These are phyloP conservation scores for Probaryconus sp. DNA, from an alignment of 1,140 invertebrate genomes.

Conservation along the genomic window DNA sequence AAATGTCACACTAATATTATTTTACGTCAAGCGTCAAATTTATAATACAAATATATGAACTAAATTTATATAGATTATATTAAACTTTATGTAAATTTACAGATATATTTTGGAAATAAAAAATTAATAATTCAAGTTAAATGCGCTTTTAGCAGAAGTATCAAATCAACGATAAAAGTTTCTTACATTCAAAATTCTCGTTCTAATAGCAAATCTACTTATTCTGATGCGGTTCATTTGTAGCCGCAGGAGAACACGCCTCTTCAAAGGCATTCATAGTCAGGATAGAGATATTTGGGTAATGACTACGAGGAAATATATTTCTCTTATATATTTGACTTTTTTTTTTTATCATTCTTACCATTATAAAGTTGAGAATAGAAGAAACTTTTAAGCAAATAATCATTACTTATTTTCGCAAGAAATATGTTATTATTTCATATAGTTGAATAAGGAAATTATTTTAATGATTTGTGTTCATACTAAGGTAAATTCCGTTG, in stretches of 20 bases:
- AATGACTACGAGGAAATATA: constrained; percentile 1
- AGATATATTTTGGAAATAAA: no score
- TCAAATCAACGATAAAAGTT: neutral
- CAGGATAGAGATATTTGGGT: constrained; percentile 1
- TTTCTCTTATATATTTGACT: constrained; percentile 1
- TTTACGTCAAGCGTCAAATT: no score
- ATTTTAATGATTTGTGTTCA: no score
- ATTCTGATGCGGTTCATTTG: constrained; percentile 10
- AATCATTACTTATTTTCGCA: no score
- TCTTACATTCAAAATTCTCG: neutral
- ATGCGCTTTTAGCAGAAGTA: neutral
- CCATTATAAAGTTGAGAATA: neutral
- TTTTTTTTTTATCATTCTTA: neutral
- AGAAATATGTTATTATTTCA: no score
- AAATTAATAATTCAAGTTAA: no score
- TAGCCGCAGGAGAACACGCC: constrained; percentile 2
- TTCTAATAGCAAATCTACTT: constrained; percentile 6
- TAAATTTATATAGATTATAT: no score
- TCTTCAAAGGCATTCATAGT: neutral
- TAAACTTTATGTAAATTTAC: no score
- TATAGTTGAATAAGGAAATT: no score
- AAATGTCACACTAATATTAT: no score
- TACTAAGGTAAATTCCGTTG: no score
- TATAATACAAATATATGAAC: no score
- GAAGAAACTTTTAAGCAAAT: neutral